Evolutionary conservation across 64 coral and sea anemone genomes (phyloP).

Genomic region (Orbicella faveolata): DNA sequence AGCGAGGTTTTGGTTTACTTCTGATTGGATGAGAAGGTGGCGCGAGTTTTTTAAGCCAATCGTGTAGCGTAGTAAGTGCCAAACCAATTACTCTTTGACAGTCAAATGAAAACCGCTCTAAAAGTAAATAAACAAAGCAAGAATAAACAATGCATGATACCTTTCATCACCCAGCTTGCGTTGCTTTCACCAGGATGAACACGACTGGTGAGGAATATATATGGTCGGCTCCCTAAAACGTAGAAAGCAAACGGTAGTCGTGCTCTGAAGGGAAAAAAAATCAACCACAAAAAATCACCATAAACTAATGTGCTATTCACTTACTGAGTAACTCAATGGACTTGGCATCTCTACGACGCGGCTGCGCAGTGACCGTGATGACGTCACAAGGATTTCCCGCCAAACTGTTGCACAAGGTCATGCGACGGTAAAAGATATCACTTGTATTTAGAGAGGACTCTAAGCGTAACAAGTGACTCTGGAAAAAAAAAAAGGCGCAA

Average conservation of each 20-base stretch:
- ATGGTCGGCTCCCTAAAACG: constrained; percentile 81
- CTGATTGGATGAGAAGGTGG: too few relatives aligned
- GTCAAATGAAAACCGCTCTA: too few relatives aligned
- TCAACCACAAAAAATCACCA: neutral
- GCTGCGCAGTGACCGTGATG: constrained; percentile 84
- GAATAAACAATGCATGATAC: constrained; percentile 5
- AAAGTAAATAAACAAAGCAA: neutral
- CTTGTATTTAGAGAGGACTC: constrained; percentile 63
- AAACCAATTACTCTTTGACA: too few relatives aligned
- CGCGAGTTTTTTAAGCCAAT: too few relatives aligned
- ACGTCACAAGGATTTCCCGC: constrained; percentile 95
- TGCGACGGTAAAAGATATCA: constrained; percentile 83
- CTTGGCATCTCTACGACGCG: constrained; percentile 41
- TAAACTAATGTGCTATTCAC: neutral
- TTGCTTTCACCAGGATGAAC: constrained; percentile 99
- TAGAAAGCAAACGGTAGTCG: neutral
- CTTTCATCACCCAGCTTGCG: constrained; percentile 99
- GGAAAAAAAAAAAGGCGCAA: neutral
- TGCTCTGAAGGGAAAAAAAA: neutral
- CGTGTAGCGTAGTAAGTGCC: too few relatives aligned
- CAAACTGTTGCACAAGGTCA: constrained; percentile 80
- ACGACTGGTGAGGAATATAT: constrained; percentile 85
- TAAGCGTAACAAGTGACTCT: constrained; percentile 73
- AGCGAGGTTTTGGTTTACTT: too few relatives aligned
- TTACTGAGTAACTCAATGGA: constrained; percentile 78